Evolutionary conservation across 2,888 invertebrate genomes (phyloP), one percentile per base, ranked within the genome.

Genomic region (Seira ritae): DNA sequence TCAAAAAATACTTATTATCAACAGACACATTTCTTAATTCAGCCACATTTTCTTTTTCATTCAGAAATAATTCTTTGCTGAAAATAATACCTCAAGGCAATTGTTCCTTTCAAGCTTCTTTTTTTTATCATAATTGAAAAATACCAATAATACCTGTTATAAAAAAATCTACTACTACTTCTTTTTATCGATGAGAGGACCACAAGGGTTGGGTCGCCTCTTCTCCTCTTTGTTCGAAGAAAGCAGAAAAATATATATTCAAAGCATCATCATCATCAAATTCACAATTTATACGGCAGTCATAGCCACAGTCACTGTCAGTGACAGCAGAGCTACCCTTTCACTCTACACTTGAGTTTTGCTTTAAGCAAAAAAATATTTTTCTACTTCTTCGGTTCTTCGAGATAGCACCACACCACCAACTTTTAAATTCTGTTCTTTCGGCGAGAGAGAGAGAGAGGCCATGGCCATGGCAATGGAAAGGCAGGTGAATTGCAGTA

Each of bases 181-280:
- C 31, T 31, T 31, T 31, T 31, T 31, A 31, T 31, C 31, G 31
- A 31, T 31, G 31, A 55, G 23, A 74, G 70, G 70, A 50, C 80
- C 66, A 65, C 50, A 65, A 80, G 74, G 80, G 75, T 50, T 73
- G 73, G 70, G 75, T 74, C 74, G 68, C 10, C 72, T 12, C 12
- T n/a, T n/a, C n/a, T n/a, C n/a, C n/a, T n/a, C n/a, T n/a, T n/a
- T 31, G 31, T 2, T 31, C 8, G 8, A 31, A 31, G 55, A 55
- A 55, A 55, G 55, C 55, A 55, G 55, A 55, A 55, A 55, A 31
- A 31, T 31, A n/a, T n/a, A n/a, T n/a, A n/a, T 31, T 8, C 31
- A 31, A 31, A 31, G 3, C 31, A 31, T 31, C 31, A n/a, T n/a
- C n/a, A n/a, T n/a, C n/a, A n/a, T n/a, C n/a, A n/a, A n/a, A n/a